Percentiles rank a stretch among this genome's conserved stretches.
phyloP scores from a whole-genome alignment of 2,888 invertebrate genomes.

The Masnerella sp. region DNA sequence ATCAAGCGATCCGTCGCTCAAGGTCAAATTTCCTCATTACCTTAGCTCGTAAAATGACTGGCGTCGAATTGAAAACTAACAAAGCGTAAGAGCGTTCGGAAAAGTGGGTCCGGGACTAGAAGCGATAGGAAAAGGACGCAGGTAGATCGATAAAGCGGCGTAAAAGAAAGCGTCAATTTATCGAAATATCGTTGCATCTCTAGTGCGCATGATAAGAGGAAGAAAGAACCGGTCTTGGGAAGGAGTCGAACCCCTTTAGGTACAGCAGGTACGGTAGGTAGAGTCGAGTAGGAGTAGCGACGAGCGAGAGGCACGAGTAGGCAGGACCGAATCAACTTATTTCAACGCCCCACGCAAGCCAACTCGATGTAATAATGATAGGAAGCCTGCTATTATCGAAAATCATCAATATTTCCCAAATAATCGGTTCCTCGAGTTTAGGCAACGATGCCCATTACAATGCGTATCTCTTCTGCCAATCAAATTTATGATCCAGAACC shows the following conservation, averaged over 20 bases:
- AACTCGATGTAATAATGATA: constrained; percentile 49
- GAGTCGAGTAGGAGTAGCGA: constrained; percentile 53
- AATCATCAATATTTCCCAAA: constrained; percentile 58
- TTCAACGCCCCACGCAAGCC: constrained; percentile 57
- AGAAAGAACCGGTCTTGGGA: constrained; percentile 57
- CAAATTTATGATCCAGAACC: constrained; percentile 53
- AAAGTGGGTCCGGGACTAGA: too few species aligned
- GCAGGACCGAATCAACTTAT: constrained; percentile 58
- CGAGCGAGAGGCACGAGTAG: constrained; percentile 42
- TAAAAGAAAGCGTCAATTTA: constrained; percentile 58
- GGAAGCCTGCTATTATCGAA: constrained; percentile 58
- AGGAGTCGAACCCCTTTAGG: constrained; percentile 50
- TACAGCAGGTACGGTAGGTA: constrained; percentile 53
- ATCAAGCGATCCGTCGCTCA: too few species aligned
- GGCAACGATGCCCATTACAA: constrained; percentile 47
- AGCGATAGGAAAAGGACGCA: constrained; percentile 27
- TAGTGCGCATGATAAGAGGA: constrained; percentile 53
- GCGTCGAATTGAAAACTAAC: too few species aligned
- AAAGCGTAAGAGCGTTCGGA: neutral
- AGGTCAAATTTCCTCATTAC: too few species aligned
- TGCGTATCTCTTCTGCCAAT: constrained; percentile 45
- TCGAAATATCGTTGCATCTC: constrained; percentile 56
- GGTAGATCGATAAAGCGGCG: constrained; percentile 23
- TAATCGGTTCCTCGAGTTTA: constrained; percentile 49
- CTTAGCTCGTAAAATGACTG: too few species aligned